Evolutionary conservation across 2,888 invertebrate species (phyloP).

Genomic region (Pachydiplax longipennis): DNA sequence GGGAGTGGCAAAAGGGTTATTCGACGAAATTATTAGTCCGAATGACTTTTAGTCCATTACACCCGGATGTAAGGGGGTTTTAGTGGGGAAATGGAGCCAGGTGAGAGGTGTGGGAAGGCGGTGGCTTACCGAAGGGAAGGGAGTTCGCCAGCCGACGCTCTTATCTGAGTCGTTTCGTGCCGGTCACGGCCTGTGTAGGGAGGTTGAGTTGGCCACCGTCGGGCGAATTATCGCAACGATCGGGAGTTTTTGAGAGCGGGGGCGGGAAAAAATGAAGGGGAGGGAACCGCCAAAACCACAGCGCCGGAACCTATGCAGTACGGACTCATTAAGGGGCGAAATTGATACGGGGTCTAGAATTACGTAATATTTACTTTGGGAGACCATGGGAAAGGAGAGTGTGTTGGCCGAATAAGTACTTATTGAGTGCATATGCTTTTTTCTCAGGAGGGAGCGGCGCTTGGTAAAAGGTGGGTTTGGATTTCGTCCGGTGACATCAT

Average conservation of each 20-base stretch:
- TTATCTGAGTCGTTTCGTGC: constrained; percentile 44
- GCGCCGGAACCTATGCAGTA: constrained; percentile 40
- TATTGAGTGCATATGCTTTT: background rate
- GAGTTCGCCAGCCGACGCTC: background rate
- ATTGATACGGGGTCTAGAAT: constrained; percentile 22
- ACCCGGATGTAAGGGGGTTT: constrained; percentile 7
- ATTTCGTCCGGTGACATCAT: constrained; percentile 32
- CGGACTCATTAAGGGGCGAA: constrained; percentile 36
- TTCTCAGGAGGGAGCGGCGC: background rate
- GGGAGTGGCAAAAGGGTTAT: constrained; percentile 11
- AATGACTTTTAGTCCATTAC: constrained; percentile 16
- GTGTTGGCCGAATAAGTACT: background rate
- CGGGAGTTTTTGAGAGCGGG: background rate
- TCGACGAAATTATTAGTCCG: constrained; percentile 12
- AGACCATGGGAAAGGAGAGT: background rate
- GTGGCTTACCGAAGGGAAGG: background rate
- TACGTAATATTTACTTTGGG: constrained; percentile 35
- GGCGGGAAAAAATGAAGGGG: background rate
- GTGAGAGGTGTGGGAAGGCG: background rate
- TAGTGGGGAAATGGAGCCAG: background rate
- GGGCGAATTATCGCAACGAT: constrained; percentile 36
- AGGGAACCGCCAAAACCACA: constrained; percentile 8
- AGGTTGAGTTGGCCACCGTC: constrained; percentile 29
- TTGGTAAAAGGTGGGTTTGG: constrained; percentile 8
- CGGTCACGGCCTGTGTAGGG: constrained; percentile 20